Evolutionary conservation across 2,888 invertebrate genomes (phyloP).

Genomic region (Amphipyra tragopoginis): DNA sequence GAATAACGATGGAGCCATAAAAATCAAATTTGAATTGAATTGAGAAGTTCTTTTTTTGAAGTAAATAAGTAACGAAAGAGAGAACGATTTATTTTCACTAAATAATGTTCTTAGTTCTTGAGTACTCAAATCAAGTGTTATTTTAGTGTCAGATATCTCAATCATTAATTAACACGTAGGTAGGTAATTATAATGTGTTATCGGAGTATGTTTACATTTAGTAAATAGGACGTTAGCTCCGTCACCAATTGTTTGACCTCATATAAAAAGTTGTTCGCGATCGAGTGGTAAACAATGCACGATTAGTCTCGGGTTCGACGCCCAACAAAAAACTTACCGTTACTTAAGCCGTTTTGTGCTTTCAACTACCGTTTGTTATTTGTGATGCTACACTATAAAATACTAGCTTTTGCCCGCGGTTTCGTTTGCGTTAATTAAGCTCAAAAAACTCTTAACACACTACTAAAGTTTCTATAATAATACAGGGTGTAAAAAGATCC

Average conservation of each 20-base stretch:
- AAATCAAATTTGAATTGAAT: too few relatives aligned
- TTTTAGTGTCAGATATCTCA: too few relatives aligned
- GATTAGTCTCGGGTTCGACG: conserved; percentile 50
- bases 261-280: conserved; percentile 15
- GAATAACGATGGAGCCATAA: too few relatives aligned
- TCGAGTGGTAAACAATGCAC: conserved; percentile 32
- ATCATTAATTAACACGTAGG: conserved; percentile 16
- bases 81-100: too few relatives aligned
- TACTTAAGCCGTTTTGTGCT: conserved; percentile 4
- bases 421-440: too few relatives aligned
- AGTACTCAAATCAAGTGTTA: not conserved
- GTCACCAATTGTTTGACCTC: conserved; percentile 24
- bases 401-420: too few relatives aligned
- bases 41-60: too few relatives aligned
- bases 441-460: too few relatives aligned
- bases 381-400: not conserved
- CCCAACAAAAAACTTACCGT: conserved; percentile 18
- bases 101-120: too few relatives aligned
- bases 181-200: conserved; percentile 31
- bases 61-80: too few relatives aligned
- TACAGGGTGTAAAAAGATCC: too few relatives aligned
- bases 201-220: conserved; percentile 37
- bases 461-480: too few relatives aligned
- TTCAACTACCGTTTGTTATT: not conserved
- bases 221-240: conserved; percentile 20